Evolutionary conservation across 2,888 invertebrate species (phyloP), one percentile per base, ranked within the genome.

Genomic region (Bedellia somnulentella): DNA sequence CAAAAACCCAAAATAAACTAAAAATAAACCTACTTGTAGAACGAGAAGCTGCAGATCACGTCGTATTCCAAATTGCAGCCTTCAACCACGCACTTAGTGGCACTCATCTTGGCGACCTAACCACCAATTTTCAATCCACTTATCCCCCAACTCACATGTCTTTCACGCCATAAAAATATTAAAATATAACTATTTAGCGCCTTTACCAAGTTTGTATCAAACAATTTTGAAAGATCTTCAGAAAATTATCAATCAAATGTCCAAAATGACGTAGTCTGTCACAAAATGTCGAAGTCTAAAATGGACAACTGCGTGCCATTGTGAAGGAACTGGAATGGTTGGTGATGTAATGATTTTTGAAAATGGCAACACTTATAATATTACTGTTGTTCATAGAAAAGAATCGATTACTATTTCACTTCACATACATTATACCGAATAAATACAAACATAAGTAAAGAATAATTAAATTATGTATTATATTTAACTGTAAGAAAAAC

Each of bases 231-330:
- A 73, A 63, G 66, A 66, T 70, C 67, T 61, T 60, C 59, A 57
- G 62, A 71, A 71, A 75, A 73, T 73, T 75, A 73, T 75, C 73
- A 75, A 71, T 73, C 73, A 75, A 75, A 75, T 66, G 73, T 75
- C 73, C 67, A 68, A 73, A 75, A 68, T 75, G 73, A 75, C 73
- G 71, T 73, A 62, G 70, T 71, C 27, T 35, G 73, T 75, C 73
- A 75, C 67, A 67, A n/a, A n/a, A n/a, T n/a, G n/a, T n/a, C n/a
- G n/a, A n/a, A n/a, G n/a, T n/a, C n/a, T 18, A 70, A 73, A 73
- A 70, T 70, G 30, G 36, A 60, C 57, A 64, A 68, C 62, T 59
- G 70, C 66, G 62, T 67, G 67, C 68, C 67, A 67, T n/a, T n/a
- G n/a, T n/a, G n/a, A n/a, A n/a, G n/a, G n/a, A n/a, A n/a, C n/a